phyloP scores from a whole-genome alignment of 2,888 invertebrate genomes.

The Invenusta paracnida region DNA sequence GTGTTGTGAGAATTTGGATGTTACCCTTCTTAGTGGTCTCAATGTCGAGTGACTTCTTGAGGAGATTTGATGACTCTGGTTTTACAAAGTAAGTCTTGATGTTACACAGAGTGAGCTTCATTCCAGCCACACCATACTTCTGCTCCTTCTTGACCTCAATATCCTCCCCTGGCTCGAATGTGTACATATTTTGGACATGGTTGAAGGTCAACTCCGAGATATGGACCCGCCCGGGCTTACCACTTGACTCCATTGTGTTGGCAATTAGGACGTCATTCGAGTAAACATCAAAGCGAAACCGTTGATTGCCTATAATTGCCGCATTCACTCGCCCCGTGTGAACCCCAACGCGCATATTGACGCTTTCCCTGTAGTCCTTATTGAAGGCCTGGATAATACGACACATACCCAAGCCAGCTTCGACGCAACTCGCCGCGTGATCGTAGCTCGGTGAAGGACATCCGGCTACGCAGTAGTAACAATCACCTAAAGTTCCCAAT shows the following conservation, averaged over 20 bases:
- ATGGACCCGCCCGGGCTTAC: conserved; percentile 70
- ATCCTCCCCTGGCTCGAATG: conserved; percentile 28
- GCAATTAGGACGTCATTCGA: conserved; percentile 91
- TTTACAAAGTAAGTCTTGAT: conserved; percentile 40
- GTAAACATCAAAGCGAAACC: conserved; percentile 97
- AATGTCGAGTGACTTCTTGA: background rate
- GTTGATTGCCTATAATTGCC: conserved; percentile 78
- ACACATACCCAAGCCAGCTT: conserved; percentile 93
- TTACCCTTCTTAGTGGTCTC: background rate
- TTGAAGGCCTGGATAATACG: conserved; percentile 73
- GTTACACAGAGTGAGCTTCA: background rate
- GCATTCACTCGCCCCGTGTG: conserved; percentile 71
- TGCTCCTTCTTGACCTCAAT: conserved; percentile 2
- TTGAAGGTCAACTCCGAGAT: conserved; percentile 77
- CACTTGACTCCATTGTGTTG: conserved; percentile 89
- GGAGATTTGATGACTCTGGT: background rate
- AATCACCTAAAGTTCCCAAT: conserved; percentile 89
- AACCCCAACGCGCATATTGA: conserved; percentile 82
- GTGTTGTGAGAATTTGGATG: background rate
- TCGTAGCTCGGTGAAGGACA: conserved; percentile 85
- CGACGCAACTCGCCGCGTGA: conserved; percentile 88
- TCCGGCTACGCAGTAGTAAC: conserved; percentile 78
- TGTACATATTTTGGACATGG: background rate
- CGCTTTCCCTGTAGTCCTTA: conserved; percentile 71
- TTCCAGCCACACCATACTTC: background rate